These are phyloP conservation scores for Nipponia nippon DNA, from an alignment of 2,113 vertebrate genomes.

Conservation along the genomic window DNA sequence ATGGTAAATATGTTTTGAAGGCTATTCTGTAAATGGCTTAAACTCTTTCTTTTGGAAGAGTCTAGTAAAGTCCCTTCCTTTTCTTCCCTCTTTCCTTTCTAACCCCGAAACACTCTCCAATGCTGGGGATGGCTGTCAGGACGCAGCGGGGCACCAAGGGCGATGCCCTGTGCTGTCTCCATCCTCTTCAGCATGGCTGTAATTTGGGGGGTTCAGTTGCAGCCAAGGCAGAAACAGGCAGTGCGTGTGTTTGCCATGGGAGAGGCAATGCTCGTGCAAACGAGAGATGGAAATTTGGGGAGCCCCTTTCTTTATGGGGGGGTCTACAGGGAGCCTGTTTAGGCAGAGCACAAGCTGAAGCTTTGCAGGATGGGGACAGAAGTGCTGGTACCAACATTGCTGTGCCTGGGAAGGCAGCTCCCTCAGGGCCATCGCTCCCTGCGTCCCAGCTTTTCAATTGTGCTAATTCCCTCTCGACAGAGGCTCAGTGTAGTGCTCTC, in stretches of 20 bases:
- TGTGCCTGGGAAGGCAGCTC: not conserved
- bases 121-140: not conserved
- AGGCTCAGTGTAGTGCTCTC: not conserved
- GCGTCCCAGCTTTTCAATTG: not conserved
- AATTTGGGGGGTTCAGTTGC: not conserved
- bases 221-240: not conserved
- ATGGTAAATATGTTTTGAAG: not conserved
- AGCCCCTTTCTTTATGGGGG: not conserved
- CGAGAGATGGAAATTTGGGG: not conserved
- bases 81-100: not conserved
- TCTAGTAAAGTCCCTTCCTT: not conserved
- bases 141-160: accelerated
- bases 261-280: accelerated
- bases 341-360: not conserved
- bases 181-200: accelerated
- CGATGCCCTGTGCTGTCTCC: not conserved
- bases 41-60: not conserved
- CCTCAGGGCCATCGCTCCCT: not conserved
- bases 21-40: not conserved
- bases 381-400: not conserved
- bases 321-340: not conserved
- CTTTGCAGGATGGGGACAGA: not conserved
- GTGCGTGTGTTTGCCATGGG: not conserved
- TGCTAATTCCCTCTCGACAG: not conserved
- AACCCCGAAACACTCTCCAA: accelerated